Conservation (phyloP, 2,113 vertebrate species). For the Castor canadensis region DNA sequence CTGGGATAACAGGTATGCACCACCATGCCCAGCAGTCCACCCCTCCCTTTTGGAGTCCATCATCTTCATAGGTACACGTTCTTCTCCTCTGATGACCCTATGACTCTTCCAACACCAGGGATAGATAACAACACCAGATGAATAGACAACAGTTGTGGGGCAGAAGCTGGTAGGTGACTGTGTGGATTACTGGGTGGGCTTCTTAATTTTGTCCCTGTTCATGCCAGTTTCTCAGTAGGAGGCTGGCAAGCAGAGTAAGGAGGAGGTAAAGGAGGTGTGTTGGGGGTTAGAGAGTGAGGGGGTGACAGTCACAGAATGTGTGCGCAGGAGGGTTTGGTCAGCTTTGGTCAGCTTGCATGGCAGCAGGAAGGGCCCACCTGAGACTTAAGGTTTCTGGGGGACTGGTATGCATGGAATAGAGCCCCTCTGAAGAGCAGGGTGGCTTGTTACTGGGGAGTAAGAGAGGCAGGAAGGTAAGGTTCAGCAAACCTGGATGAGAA, state of each 20-base stretch:
- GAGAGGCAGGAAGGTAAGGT: background rate
- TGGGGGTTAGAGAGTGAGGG: too few species aligned
- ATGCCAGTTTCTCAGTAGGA: background rate
- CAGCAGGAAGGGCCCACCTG: background rate
- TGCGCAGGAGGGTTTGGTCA: too few species aligned
- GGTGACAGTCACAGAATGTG: background rate
- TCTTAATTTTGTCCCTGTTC: background rate
- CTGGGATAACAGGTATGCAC: background rate
- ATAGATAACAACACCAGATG: background rate
- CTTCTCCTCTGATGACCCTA: background rate
- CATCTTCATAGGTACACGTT: too few species aligned
- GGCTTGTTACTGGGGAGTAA: too few species aligned
- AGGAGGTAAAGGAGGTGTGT: accelerated
- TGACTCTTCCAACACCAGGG: background rate
- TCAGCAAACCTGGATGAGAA: background rate
- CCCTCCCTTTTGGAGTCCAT: accelerated
- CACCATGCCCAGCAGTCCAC: too few species aligned
- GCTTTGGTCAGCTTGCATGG: background rate
- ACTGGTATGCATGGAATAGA: background rate
- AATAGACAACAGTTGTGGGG: background rate
- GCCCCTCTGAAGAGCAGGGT: background rate
- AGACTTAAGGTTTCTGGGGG: background rate
- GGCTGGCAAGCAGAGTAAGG: background rate
- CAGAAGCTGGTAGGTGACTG: background rate
- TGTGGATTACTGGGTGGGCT: background rate